Evolutionary conservation across 2,888 invertebrate genomes (phyloP).

Genomic region (Schizotus pectinicornis): DNA sequence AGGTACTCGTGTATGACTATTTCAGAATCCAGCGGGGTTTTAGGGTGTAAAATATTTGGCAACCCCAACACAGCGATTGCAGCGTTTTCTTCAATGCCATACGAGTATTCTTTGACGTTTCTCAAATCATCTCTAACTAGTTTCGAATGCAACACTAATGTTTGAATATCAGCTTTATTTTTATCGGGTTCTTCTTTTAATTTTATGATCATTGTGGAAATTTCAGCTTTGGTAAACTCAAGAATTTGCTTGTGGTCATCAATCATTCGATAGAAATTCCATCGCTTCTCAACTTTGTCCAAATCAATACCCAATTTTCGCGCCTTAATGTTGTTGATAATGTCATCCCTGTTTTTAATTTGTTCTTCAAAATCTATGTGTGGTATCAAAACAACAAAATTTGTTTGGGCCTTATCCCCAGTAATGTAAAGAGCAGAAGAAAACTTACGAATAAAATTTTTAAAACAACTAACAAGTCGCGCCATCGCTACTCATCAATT

Average conservation of each 20-base stretch:
- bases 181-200: constrained; percentile 53
- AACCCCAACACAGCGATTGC: constrained; percentile 68
- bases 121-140: constrained; percentile 64
- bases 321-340: constrained; percentile 63
- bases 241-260: constrained; percentile 61
- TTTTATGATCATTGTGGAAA: constrained; percentile 61
- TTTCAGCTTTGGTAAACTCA: constrained; percentile 61
- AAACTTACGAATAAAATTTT: constrained; percentile 30
- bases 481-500: constrained; percentile 47
- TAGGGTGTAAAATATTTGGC: constrained; percentile 72
- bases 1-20: constrained; percentile 44
- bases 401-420: constrained; percentile 72
- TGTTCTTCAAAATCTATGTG: constrained; percentile 69
- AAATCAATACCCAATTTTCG: constrained; percentile 65
- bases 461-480: constrained; percentile 9
- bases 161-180: constrained; percentile 57
- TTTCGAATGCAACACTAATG: constrained; percentile 63
- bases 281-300: constrained; percentile 64
- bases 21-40: constrained; percentile 62
- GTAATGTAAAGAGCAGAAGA: constrained; percentile 71
- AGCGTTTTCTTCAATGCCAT: constrained; percentile 76
- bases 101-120: constrained; percentile 66
- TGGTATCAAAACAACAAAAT: constrained; percentile 72
- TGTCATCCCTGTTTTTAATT: constrained; percentile 59
- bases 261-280: constrained; percentile 67